Base-by-base conservation (phyloP, 2,113 vertebrate genomes). In the Ciconia stormi region DNA sequence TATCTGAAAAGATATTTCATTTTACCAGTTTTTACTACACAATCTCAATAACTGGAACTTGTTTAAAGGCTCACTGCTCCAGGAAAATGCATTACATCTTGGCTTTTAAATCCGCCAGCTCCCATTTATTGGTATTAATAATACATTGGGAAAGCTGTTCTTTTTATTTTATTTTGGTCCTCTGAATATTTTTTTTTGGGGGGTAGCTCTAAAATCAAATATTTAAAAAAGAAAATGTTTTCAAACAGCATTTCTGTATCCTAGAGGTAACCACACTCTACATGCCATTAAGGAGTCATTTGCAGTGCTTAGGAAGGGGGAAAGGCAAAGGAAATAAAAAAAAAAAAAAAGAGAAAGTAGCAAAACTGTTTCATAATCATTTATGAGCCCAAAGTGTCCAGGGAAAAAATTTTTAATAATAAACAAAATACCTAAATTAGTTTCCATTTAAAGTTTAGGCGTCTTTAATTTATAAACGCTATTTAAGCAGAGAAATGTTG, bases 101-200 rank as follows among this genome's bases (percentile, higher is more conserved):
- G 17, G 34, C 89, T 79, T 95, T 94, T 96, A 88, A 96, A 97
- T 96, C 91, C 36, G 1, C 92, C 83, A 73, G 71, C 82, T 96
- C 91, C 94, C 95, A 89, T 95, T 97, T 97, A 90, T 85, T 44
- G 93, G 42, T 88, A 96, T 98, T 98, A 98, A 98, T 98, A 98
- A 98, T 96, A 92, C 77, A 97, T 96, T 74, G 93, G 44, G 59
- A 95, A 97, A 96, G 81, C 94, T 16, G 40, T 84, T 74, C 92
- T 94, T 97, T 97, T 96, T 93, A 92, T 97, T 97, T 97, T 96
- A 95, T 95, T 97, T 96, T 95, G 95, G 88, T 91, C 89, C 55
- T 96, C 83, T 78, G 82, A 92, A 84, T 91, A 55, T 77, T 62
- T 90, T 79, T 82, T 56, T 81, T 88, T 10, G 2, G 38, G 38